Evolutionary conservation across 2,888 invertebrate genomes (phyloP), one percentile per base, ranked within the genome.

Genomic region (Ectobius pallidus): DNA sequence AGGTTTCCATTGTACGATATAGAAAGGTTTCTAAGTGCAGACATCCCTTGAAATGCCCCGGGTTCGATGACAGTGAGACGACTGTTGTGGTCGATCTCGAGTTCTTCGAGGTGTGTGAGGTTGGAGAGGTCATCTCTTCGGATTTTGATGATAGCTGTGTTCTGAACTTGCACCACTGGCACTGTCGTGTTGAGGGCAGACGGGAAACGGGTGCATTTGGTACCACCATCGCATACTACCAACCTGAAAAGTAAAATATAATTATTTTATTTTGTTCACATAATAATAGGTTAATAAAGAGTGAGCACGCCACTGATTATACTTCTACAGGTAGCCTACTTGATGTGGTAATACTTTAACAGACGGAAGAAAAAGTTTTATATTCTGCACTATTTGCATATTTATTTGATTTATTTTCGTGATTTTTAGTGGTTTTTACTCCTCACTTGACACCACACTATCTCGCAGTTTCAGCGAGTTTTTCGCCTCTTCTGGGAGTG

Each of bases 81-180:
- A 75, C 84, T 84, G 77, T 89, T 89, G 0, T 86, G 86, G 79
- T 88, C 88, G 72, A 89, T 84, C 75, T 85, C 84, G 14, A 89
- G 78, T 3, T 80, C 79, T 77, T 81, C 81, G 49, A 88, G 77
- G 70, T 85, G 82, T 32, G 78, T 79, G 9, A 85, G 78, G 30
- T 77, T 75, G 77, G 83, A 79, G 2, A 88, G 79, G 77, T 86
- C 86, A n/a, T 84, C 85, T 72, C 80, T 81, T 3, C 76, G 75
- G 9, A 88, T 82, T 74, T 81, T 79, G 3, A 78, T 79, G 16
- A 88, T 86, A n/a, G 83, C 83, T 2, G 88, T 84, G 1, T 85
- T 86, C 70, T 86, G 83, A 6, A 89, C 82, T 77, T 84, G 82
- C 3, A 89, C 80, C 1, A 80, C 76, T 52, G 84, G 82, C 25